Evolutionary conservation across 2,113 vertebrate species (phyloP).

Genomic region (Tetrao urogallus): DNA sequence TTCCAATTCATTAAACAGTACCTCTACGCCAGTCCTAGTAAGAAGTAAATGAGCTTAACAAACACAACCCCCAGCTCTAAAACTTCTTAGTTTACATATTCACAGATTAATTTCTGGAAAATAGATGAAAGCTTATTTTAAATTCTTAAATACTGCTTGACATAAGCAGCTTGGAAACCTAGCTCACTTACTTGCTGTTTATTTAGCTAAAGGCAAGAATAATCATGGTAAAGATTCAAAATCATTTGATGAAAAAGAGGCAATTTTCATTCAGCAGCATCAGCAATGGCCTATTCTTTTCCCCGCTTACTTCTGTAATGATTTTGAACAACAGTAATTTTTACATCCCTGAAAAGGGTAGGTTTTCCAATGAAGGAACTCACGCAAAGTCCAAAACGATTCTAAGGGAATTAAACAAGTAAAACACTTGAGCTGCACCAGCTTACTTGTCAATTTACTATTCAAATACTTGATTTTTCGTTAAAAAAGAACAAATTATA

Average conservation of each 20-base stretch:
- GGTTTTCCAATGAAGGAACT: not conserved
- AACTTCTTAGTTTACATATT: not conserved
- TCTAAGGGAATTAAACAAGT: not conserved
- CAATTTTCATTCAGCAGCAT: not conserved
- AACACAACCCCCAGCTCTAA: not conserved
- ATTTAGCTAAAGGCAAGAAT: conserved; percentile 34
- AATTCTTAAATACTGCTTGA: conserved; percentile 8
- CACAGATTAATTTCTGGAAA: conserved; percentile 13
- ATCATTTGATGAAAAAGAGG: not conserved
- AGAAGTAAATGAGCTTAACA: conserved; percentile 41
- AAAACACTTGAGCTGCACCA: not conserved
- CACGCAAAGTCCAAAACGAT: not conserved
- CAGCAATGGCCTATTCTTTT: not conserved
- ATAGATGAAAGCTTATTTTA: conserved; percentile 1
- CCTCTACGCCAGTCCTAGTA: conserved; percentile 91
- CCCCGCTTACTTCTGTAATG: not conserved
- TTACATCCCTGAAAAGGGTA: not conserved
- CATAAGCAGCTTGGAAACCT: conserved; percentile 24
- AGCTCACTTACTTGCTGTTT: not conserved
- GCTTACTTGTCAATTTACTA: not conserved
- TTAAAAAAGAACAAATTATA: not conserved
- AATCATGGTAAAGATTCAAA: not conserved
- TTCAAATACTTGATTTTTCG: not conserved
- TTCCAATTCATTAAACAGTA: conserved; percentile 87
- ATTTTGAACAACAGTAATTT: not conserved